phyloP scores from a whole-genome alignment of 2,888 invertebrate species.

The Apamea monoglypha region DNA sequence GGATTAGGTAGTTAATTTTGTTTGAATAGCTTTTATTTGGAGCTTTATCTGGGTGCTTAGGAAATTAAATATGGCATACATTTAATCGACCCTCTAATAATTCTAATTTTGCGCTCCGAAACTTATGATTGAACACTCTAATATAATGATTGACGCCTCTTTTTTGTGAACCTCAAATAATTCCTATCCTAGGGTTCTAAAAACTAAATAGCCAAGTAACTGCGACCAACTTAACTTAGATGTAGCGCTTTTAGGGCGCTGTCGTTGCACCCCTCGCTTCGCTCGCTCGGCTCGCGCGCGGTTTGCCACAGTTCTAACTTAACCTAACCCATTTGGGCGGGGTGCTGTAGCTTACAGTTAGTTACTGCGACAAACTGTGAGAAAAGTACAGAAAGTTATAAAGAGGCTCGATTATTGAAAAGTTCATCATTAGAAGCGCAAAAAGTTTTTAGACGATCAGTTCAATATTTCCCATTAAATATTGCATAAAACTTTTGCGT shows the following conservation, averaged over 20 bases:
- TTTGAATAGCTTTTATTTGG: conserved; percentile 24
- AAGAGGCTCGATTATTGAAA: neutral
- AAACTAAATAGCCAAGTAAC: neutral
- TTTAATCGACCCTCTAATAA: neutral
- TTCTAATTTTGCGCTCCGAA: neutral
- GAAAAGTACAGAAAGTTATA: neutral
- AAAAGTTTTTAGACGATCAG: neutral
- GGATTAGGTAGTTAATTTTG: conserved; percentile 28
- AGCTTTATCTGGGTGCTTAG: conserved; percentile 2
- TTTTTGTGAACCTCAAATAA: neutral
- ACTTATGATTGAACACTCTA: neutral
- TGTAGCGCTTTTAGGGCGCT: neutral
- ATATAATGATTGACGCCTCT: neutral
- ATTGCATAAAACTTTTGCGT: neutral
- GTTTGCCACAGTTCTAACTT: neutral
- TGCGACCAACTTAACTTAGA: neutral
- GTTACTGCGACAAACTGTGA: neutral
- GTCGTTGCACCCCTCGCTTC: neutral
- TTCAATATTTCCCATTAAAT: neutral
- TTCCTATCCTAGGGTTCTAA: neutral
- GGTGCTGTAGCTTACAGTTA: too few relatives aligned
- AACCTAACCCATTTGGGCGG: too few relatives aligned
- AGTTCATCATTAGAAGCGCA: neutral
- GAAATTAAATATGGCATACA: neutral
- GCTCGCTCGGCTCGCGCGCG: neutral